Base-by-base conservation (phyloP, 2,113 vertebrate genomes). In the Colaptes auratus region DNA sequence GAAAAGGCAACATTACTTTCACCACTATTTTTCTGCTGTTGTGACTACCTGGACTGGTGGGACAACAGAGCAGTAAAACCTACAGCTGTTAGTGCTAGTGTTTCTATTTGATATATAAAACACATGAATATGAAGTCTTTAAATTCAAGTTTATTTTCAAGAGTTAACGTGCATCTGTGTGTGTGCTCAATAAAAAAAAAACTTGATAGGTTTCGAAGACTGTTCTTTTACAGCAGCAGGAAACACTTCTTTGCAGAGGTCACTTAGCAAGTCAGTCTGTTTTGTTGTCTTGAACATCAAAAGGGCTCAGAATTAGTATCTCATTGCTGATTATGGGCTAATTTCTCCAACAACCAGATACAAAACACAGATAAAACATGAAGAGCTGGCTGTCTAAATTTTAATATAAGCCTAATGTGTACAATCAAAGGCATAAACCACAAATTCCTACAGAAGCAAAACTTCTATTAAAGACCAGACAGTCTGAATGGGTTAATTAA, bases 401-500 rank as follows among this genome's bases (percentile, higher is more conserved):
- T 92, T 83, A 95, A 77, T 86, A 60, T 69, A 88, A 91, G 81
- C 15, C 30, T 78, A 58, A 83, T 20, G 2, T 60, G 28, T 67
- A 67, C 48, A 74, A 86, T 79, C 92, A 86, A 80, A 93, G 78
- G 19, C 69, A 86, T 12, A 36, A 92, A 72, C 72, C 69, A 91
- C 75, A 84, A 90, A 86, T 70, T 78, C 84, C 82, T 70, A 93
- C 55, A 82, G 13, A 90, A 82, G 86, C 53, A 92, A 95, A 94
- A 92, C 70, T 93, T 89, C 86, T 90, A 75, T 69, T 95, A 93
- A 85, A 93, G 33, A 85, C 72, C 52, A 91, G 82, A 80, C 88
- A 89, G 56, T 83, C 74, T 83, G 87, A 88, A 92, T 78, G 44
- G 53, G 72, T 91, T 96, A 96, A 93, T 92, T 94, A 95, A 64